Percentiles rank a stretch among this genome's conserved stretches.
Conservation (phyloP, 2,888 invertebrate genomes). For the Elysia crispata region DNA sequence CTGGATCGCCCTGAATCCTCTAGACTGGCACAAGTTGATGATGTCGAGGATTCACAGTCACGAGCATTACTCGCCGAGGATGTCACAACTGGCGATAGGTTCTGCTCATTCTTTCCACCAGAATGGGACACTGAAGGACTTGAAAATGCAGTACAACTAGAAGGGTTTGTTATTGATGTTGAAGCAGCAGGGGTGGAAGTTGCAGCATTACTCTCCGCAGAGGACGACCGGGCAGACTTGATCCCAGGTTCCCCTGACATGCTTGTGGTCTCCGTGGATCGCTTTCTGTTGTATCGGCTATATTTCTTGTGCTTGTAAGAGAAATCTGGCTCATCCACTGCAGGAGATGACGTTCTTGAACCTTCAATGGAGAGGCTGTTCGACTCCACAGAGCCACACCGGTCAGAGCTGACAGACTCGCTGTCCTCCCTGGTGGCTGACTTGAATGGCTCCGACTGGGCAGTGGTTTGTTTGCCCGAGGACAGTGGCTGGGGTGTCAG, state of each 20-base stretch:
- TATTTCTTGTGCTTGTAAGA: conserved; percentile 70
- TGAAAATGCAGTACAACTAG: background rate
- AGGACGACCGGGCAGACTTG: conserved; percentile 26
- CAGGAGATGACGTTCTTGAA: conserved; percentile 45
- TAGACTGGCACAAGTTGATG: conserved; percentile 14
- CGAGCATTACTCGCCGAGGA: background rate
- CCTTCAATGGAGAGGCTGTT: conserved; percentile 43
- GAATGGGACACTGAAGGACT: background rate
- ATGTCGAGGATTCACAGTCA: conserved; percentile 1
- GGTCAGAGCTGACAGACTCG: conserved; percentile 44
- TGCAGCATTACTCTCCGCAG: conserved; percentile 7
- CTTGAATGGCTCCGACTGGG: no score
- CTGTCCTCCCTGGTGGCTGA: conserved; percentile 41
- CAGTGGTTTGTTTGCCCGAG: background rate
- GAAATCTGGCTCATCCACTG: conserved; percentile 51
- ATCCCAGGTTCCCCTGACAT: conserved; percentile 40
- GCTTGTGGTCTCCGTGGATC: conserved; percentile 12
- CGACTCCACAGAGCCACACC: conserved; percentile 45
- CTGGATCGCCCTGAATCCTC: conserved; percentile 26
- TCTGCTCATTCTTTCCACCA: background rate
- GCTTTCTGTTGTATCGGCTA: conserved; percentile 59
- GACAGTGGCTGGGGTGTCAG: background rate
- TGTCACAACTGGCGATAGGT: no score
- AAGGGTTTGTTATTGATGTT: background rate
- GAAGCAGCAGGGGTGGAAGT: background rate